phyloP scores from a whole-genome alignment of 2,888 invertebrate species.

The Sisyra terminalis region DNA sequence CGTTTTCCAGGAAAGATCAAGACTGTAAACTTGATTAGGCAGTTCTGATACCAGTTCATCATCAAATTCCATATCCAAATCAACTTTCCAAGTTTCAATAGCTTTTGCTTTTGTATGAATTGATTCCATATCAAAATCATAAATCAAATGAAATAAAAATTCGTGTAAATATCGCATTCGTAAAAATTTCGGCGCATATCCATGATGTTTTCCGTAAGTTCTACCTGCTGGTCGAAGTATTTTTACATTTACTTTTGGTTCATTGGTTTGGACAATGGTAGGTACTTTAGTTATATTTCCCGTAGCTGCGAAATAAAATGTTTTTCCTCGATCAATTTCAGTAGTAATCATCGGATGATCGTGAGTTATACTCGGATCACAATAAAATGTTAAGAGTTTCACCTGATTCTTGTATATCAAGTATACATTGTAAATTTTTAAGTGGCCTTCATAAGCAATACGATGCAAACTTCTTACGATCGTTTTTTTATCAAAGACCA shows the following conservation, averaged over 20 bases:
- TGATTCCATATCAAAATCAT: constrained; percentile 21
- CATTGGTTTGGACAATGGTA: no score
- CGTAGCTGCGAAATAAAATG: constrained; percentile 26
- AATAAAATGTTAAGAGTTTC: constrained; percentile 33
- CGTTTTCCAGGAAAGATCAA: constrained; percentile 47
- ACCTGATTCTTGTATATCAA: constrained; percentile 27
- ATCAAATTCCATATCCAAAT: constrained; percentile 16
- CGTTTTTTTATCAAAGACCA: constrained; percentile 42
- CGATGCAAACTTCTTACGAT: constrained; percentile 38
- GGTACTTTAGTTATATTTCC: no score
- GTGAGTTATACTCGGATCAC: constrained; percentile 30
- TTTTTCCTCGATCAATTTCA: constrained; percentile 42
- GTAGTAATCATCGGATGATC: constrained; percentile 34
- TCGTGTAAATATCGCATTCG: constrained; percentile 49
- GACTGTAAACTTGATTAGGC: constrained; percentile 28
- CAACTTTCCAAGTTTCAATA: constrained; percentile 17
- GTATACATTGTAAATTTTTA: constrained; percentile 34
- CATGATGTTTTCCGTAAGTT: constrained; percentile 29
- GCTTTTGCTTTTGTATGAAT: constrained; percentile 18
- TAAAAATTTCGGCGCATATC: constrained; percentile 45
- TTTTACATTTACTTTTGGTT: no score
- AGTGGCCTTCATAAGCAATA: constrained; percentile 36
- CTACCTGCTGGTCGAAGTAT: no score
- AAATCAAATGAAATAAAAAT: constrained; percentile 50
- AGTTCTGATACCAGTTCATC: constrained; percentile 28